Conservation (phyloP, 2,797 vertebrate genomes). For the Carcharodon carcharias region DNA sequence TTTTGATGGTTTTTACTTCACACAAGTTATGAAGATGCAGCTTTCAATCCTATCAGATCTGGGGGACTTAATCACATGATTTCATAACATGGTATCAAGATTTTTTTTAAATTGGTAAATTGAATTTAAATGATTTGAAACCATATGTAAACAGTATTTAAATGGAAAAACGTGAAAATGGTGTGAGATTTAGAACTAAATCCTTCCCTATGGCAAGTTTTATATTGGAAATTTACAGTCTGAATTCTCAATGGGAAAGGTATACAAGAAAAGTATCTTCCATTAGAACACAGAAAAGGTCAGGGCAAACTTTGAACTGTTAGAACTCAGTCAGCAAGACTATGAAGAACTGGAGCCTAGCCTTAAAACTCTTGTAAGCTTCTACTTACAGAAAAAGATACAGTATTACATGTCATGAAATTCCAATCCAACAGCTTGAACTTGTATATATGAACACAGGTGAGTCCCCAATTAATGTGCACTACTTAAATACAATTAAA, state of each 20-base stretch:
- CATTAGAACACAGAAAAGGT: not conserved
- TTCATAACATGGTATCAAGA: not conserved
- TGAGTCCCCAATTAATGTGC: too few relatives aligned
- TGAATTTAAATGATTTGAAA: not conserved
- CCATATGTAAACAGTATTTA: not conserved
- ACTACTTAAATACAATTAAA: too few relatives aligned
- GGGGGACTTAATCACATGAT: not conserved
- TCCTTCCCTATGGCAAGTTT: not conserved
- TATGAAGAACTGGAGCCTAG: not conserved
- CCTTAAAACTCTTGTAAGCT: not conserved
- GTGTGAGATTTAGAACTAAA: not conserved
- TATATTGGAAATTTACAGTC: not conserved
- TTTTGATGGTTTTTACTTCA: not conserved
- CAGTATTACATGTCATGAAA: not conserved
- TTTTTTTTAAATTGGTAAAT: conserved; percentile 24
- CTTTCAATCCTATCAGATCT: not conserved
- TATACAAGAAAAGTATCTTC: not conserved
- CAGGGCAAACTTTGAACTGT: not conserved
- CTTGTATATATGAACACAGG: too few relatives aligned
- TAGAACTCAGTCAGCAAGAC: not conserved
- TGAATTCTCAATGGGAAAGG: not conserved
- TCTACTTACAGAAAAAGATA: not conserved
- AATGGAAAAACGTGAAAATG: not conserved
- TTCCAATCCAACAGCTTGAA: not conserved
- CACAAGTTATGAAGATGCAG: not conserved